These are phyloP conservation scores for Orchesella flavescens DNA, from an alignment of 2,888 invertebrate genomes.

Conservation along the genomic window DNA sequence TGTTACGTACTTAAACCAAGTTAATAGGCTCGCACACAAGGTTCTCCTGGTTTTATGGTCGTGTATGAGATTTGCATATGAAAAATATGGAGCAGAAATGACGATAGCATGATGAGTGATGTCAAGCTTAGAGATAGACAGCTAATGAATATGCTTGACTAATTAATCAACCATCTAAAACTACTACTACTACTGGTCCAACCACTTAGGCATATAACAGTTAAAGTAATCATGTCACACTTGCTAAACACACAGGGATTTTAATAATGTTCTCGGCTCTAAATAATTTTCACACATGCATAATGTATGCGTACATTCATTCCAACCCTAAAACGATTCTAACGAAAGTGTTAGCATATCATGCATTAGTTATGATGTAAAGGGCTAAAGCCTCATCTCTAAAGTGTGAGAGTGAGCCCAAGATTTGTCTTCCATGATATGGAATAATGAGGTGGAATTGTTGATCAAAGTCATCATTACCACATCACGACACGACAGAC, in stretches of 20 bases:
- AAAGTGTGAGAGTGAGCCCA: neutral
- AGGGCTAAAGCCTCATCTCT: no score
- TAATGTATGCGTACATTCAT: no score
- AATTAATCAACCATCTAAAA: slow-evolving; percentile 47
- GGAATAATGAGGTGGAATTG: slow-evolving; percentile 16
- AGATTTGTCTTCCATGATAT: slow-evolving; percentile 12
- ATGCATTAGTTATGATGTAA: no score
- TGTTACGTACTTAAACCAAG: no score
- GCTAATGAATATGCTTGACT: slow-evolving; percentile 49
- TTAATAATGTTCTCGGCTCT: no score
- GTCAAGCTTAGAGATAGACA: slow-evolving; percentile 16
- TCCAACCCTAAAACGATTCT: no score
- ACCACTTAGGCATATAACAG: no score
- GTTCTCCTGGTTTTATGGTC: neutral
- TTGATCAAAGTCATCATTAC: slow-evolving; percentile 5
- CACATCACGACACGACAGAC: neutral
- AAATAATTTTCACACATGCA: no score
- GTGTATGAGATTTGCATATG: neutral
- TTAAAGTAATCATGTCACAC: neutral
- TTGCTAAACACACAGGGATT: neutral
- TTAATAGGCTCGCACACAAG: no score
- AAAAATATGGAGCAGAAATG: no score
- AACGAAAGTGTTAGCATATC: no score
- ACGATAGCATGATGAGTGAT: neutral
- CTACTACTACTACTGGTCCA: no score